phyloP scores from a whole-genome alignment of 1,140 invertebrate species.

The Drosophila pseudoobscura region DNA sequence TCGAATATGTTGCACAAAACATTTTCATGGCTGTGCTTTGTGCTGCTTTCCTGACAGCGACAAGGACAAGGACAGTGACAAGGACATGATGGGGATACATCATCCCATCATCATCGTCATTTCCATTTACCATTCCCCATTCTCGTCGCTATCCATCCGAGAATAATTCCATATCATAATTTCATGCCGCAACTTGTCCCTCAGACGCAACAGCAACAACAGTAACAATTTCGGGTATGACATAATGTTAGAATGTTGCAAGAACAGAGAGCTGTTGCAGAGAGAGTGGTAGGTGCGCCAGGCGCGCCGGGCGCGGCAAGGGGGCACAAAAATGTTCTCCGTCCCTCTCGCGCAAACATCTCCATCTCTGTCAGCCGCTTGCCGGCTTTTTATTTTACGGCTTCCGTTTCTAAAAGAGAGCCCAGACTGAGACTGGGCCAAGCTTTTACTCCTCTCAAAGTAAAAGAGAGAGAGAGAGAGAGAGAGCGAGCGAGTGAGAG shows the following conservation, averaged over 20 bases:
- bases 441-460: too few species aligned
- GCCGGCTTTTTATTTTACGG: background rate
- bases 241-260: slow-evolving; percentile 62
- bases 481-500: too few species aligned
- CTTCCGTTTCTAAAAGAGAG: too few species aligned
- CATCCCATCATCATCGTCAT: background rate
- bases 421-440: too few species aligned
- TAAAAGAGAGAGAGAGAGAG: too few species aligned
- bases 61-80: slow-evolving; percentile 48
- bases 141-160: slow-evolving; percentile 19
- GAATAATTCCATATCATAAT: slow-evolving; percentile 46
- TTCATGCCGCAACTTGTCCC: slow-evolving; percentile 45
- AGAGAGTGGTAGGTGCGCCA: background rate
- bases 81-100: slow-evolving; percentile 15
- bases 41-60: slow-evolving; percentile 12
- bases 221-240: slow-evolving; percentile 33
- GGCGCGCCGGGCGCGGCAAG: too few species aligned
- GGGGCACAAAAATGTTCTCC: too few species aligned
- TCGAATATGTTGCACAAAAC: too few species aligned
- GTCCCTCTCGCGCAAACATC: background rate
- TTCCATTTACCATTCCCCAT: slow-evolving; percentile 16
- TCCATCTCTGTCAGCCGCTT: slow-evolving; percentile 3
- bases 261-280: slow-evolving; percentile 11
- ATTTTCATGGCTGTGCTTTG: slow-evolving; percentile 1
- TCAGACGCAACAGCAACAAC: too few species aligned